phyloP scores from a whole-genome alignment of 2,113 vertebrate genomes.

The Corythaixoides concolor region DNA sequence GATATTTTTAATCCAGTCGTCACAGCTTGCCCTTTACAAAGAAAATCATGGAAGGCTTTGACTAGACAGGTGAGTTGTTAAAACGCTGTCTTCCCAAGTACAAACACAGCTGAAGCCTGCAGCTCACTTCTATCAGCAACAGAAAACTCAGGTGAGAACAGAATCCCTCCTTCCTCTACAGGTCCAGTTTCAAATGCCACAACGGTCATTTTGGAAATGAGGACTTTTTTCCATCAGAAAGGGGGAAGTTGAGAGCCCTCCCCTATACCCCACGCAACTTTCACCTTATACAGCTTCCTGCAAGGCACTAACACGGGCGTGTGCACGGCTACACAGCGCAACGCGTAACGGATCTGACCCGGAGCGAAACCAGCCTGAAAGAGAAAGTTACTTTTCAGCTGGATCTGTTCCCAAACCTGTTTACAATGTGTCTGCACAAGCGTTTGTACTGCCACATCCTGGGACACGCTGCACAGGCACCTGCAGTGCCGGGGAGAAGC shows the following conservation, averaged over 20 bases:
- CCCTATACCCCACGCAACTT: background rate
- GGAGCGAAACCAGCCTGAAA: background rate
- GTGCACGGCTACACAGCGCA: accelerated
- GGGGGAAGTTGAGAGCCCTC: background rate
- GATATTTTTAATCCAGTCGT: background rate
- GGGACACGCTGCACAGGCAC: background rate
- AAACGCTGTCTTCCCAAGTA: background rate
- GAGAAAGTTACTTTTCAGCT: background rate
- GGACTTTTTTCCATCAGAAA: background rate
- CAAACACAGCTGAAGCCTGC: background rate
- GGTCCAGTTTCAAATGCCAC: background rate
- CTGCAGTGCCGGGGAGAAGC: accelerated
- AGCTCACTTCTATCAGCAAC: background rate
- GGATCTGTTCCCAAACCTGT: background rate
- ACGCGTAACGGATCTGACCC: background rate
- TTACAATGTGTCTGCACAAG: background rate
- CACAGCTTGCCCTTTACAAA: background rate
- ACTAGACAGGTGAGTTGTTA: background rate
- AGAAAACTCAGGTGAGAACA: background rate
- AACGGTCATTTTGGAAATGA: accelerated
- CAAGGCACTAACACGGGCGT: background rate
- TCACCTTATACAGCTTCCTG: background rate
- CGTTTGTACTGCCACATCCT: background rate
- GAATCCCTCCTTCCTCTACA: background rate
- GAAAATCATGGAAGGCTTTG: background rate